Evolutionary conservation across 1,140 invertebrate genomes (phyloP).

Genomic region (Parasteatoda tepidariorum): DNA sequence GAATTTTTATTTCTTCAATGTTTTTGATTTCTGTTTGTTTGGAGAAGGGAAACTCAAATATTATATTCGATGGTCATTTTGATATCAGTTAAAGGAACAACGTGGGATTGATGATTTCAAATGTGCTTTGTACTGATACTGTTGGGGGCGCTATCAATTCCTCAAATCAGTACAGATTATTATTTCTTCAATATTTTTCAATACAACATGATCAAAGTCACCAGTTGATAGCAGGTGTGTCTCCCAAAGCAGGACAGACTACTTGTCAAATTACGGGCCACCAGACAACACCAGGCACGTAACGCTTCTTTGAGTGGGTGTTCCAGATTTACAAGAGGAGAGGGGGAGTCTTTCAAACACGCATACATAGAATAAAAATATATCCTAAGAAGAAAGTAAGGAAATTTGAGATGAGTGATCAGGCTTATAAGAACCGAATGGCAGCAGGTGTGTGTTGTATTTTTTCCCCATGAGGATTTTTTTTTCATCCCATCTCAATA

Average conservation of each 20-base stretch:
- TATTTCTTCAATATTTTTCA: too few species aligned
- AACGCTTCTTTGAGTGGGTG: constrained; percentile 12
- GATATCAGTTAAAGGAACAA: too few species aligned
- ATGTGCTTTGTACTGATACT: too few species aligned
- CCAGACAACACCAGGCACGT: not conserved
- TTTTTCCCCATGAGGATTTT: not conserved
- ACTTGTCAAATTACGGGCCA: not conserved
- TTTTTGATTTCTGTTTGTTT: too few species aligned
- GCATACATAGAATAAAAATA: not conserved
- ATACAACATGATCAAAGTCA: too few species aligned
- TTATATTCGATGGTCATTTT: too few species aligned
- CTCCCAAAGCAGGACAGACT: not conserved
- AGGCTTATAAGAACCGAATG: not conserved
- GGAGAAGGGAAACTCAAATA: too few species aligned
- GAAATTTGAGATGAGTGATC: not conserved
- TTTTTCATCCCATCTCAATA: not conserved
- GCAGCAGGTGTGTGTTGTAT: not conserved
- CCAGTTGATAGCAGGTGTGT: not conserved
- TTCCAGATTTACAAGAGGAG: not conserved
- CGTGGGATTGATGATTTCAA: too few species aligned
- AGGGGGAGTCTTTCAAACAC: not conserved
- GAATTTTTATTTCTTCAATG: too few species aligned
- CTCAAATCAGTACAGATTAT: too few species aligned
- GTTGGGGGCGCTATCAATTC: too few species aligned
- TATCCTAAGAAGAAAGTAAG: not conserved